A percentile compares a stretch with the other conserved stretches of the same genome.
Evolutionary conservation across 2,888 invertebrate genomes (phyloP).

Genomic region (Tanytarsus gracilentus): DNA sequence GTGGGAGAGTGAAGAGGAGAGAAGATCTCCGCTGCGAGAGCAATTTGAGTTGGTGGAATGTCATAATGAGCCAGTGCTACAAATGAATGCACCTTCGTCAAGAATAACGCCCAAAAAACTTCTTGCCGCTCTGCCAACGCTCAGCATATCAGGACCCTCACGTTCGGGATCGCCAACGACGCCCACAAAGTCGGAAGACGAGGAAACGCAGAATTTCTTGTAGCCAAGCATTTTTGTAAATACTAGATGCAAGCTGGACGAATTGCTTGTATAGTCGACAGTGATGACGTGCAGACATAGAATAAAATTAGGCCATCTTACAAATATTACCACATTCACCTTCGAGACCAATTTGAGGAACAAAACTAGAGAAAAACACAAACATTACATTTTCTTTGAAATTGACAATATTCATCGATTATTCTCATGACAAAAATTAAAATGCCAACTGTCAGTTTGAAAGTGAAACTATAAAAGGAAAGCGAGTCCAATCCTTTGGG

Average conservation of each 20-base stretch:
- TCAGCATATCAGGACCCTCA: conserved; percentile 71
- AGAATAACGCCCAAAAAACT: conserved; percentile 40
- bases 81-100: conserved; percentile 41
- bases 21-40: conserved; percentile 31
- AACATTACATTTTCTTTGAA: too few relatives aligned
- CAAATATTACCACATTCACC: too few relatives aligned
- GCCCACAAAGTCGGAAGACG: not conserved
- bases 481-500: too few relatives aligned
- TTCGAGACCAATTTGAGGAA: too few relatives aligned
- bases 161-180: conserved; percentile 40
- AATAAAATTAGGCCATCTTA: too few relatives aligned
- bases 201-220: conserved; percentile 13
- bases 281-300: too few relatives aligned
- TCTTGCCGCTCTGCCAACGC: conserved; percentile 55
- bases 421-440: too few relatives aligned
- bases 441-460: too few relatives aligned
- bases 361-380: too few relatives aligned
- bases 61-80: conserved; percentile 31
- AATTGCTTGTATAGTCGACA: conserved; percentile 21
- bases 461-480: too few relatives aligned
- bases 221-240: conserved; percentile 23
- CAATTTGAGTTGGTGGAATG: conserved; percentile 33
- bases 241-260: conserved; percentile 16
- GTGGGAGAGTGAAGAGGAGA: conserved; percentile 39
- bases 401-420: too few relatives aligned